Conservation (phyloP, 2,888 invertebrate genomes). For the Athripsodes cinereus region DNA sequence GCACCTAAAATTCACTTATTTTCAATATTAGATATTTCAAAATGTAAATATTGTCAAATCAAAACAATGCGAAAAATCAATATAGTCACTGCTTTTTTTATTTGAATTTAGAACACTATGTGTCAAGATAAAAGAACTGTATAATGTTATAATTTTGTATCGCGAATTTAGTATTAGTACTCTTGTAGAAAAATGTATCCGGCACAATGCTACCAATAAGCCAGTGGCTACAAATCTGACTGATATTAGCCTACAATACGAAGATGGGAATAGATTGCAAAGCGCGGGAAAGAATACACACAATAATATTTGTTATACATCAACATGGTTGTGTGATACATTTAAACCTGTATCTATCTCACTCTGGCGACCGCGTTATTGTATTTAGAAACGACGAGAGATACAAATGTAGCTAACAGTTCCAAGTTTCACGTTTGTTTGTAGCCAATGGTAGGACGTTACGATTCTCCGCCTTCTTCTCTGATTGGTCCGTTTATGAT, state of each 20-base stretch:
- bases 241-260: slow-evolving; percentile 7
- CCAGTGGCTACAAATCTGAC: slow-evolving; percentile 13
- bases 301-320: slow-evolving; percentile 9
- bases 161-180: too few species aligned
- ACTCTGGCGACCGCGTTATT: slow-evolving; percentile 35
- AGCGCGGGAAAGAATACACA: slow-evolving; percentile 8
- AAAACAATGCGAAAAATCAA: too few species aligned
- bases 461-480: slow-evolving; percentile 37
- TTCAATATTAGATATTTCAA: too few species aligned
- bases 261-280: neutral
- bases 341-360: slow-evolving; percentile 17
- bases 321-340: slow-evolving; percentile 12
- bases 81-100: too few species aligned
- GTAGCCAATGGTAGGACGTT: slow-evolving; percentile 36
- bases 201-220: slow-evolving; percentile 1
- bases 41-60: too few species aligned
- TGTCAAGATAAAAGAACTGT: too few species aligned
- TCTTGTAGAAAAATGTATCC: slow-evolving; percentile 6
- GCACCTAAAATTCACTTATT: too few species aligned
- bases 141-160: too few species aligned
- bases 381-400: slow-evolving; percentile 48
- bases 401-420: slow-evolving; percentile 50
- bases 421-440: slow-evolving; percentile 33
- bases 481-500: slow-evolving; percentile 36
- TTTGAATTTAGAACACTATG: too few species aligned